A percentile compares a stretch with the other conserved stretches of the same genome.
phyloP scores from a whole-genome alignment of 2,113 vertebrate genomes.

The Trinectes maculatus region DNA sequence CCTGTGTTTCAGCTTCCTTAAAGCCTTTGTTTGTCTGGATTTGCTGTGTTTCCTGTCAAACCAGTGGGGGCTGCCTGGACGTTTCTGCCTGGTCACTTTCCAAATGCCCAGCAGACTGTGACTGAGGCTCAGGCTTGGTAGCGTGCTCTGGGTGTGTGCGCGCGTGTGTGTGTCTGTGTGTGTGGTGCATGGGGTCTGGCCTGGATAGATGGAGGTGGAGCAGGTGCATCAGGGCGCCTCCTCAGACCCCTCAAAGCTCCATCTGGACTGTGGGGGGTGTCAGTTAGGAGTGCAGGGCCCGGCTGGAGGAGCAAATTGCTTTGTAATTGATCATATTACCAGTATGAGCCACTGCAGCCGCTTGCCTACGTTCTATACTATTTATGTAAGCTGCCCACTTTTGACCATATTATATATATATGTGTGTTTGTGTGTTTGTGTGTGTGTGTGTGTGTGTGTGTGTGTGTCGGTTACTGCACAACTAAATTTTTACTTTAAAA shows the following conservation, averaged over 20 bases:
- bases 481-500: too few species aligned
- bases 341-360: slow-evolving; percentile 53
- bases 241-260: slow-evolving; percentile 47
- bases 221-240: slow-evolving; percentile 11
- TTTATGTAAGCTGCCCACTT: slow-evolving; percentile 45
- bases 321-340: slow-evolving; percentile 74
- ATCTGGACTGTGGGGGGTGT: slow-evolving; percentile 48
- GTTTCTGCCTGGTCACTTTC: slow-evolving; percentile 51
- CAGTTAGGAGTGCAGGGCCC: slow-evolving; percentile 53
- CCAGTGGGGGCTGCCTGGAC: slow-evolving; percentile 36
- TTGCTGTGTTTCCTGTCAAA: slow-evolving; percentile 36
- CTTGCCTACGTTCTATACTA: slow-evolving; percentile 47
- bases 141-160: neutral
- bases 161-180: neutral
- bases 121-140: slow-evolving; percentile 32
- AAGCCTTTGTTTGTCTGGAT: slow-evolving; percentile 12
- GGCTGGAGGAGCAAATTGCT: slow-evolving; percentile 68
- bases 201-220: slow-evolving; percentile 6
- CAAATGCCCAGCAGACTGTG: slow-evolving; percentile 68
- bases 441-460: slow-evolving; percentile 8
- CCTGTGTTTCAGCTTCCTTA: slow-evolving; percentile 3
- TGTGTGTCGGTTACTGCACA: too few species aligned
- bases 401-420: slow-evolving; percentile 5
- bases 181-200: neutral
- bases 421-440: slow-evolving; percentile 1